Evolutionary conservation across 2,888 invertebrate species (phyloP), one percentile per base, ranked within the genome.

Genomic region (Diarsia dahlii): DNA sequence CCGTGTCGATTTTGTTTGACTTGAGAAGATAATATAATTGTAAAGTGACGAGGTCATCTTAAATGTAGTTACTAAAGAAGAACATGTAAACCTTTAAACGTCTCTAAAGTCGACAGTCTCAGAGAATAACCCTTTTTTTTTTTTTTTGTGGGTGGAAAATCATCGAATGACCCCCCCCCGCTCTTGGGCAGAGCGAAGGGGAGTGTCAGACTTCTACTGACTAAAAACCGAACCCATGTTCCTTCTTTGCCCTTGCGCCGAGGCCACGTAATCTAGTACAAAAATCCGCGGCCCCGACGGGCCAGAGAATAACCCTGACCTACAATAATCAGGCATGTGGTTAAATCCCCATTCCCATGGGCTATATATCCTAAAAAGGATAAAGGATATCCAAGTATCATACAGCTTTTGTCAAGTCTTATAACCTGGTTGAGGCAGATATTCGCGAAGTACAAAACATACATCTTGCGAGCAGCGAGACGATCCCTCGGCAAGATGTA

Each of bases 391-490:
- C 28, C 28, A 28, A 28, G 28, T 28, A 28, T 28, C 8, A 23
- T 23, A 23, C 2, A 56, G 56, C 23, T 23, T 28, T 28, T 28
- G 23, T 28, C 28, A 28, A 15, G 8, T 15, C 15, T 28, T 28
- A 58, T 3, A 58, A 1, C 9, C 45, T 28, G n/a, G 4, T 4
- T 18, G 12, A 20, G 15, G 6, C 48, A 39, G 39, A 58, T 58
- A 74, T n/a, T 81, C 18, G 0, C n/a, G 15, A 62, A 62, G 1
- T 62, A 54, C 6, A 50, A 64, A 65, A 18, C 62, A 28, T 45
- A 52, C 34, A 46, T 58, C 20, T 52, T 45, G n/a, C 48, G 39
- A 39, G 39, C 39, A 39, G 39, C 39, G 39, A 39, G 39, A 8
- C 39, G 39, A 39, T 39, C 39, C 39, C 39, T 39, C 39, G 39